phyloP scores from a whole-genome alignment of 2,888 invertebrate genomes.

The Isotomurus palustris region DNA sequence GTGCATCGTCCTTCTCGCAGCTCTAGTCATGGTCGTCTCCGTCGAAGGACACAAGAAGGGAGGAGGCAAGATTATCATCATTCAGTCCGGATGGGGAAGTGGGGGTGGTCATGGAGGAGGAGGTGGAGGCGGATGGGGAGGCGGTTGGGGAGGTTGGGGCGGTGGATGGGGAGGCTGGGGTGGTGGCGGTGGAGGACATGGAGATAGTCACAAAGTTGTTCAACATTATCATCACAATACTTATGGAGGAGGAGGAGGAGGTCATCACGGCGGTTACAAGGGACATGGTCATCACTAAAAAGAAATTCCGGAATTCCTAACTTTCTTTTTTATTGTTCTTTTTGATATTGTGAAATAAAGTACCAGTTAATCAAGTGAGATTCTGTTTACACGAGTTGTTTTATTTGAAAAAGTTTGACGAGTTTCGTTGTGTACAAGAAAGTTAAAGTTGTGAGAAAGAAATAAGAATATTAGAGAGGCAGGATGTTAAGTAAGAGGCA shows the following conservation, averaged over 20 bases:
- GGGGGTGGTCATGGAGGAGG: constrained; percentile 4
- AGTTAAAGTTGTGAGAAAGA: no score
- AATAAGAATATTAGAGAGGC: no score
- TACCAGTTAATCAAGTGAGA: no score
- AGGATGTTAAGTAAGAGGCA: no score
- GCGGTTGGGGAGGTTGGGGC: constrained; percentile 11
- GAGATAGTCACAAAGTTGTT: constrained; percentile 1
- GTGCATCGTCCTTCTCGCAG: neutral
- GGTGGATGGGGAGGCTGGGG: neutral
- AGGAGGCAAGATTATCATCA: constrained; percentile 18
- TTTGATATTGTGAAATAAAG: no score
- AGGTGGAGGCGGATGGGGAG: constrained; percentile 4
- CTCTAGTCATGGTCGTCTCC: neutral
- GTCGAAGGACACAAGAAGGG: neutral
- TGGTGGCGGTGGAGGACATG: constrained; percentile 16
- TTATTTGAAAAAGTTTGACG: no score
- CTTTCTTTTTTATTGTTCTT: no score
- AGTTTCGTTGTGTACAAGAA: no score
- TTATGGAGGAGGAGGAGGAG: neutral
- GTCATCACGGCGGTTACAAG: neutral
- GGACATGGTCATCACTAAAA: neutral
- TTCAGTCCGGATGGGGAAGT: constrained; percentile 18
- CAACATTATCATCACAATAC: constrained; percentile 4
- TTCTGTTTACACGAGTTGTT: no score
- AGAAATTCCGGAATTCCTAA: no score